phyloP scores from a whole-genome alignment of 2,113 vertebrate genomes.

The Struthidea cinerea region DNA sequence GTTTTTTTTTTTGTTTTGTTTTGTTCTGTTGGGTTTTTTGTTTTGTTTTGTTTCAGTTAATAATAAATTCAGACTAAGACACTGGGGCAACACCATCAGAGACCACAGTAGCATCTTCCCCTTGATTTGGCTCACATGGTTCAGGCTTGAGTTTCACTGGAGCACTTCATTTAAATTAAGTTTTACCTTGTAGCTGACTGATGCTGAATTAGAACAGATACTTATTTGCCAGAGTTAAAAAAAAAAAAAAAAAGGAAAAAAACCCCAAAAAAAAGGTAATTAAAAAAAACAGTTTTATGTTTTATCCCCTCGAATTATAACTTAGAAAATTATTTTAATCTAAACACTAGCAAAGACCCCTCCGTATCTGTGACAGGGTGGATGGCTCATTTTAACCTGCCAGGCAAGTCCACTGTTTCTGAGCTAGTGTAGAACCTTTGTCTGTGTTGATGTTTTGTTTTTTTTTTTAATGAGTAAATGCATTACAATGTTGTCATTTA shows the following conservation, averaged over 20 bases:
- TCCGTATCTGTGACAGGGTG: slow-evolving; percentile 39
- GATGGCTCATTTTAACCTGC: slow-evolving; percentile 65
- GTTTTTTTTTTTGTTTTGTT: slow-evolving; percentile 28
- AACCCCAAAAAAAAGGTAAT: slow-evolving; percentile 29
- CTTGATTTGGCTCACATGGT: slow-evolving; percentile 70
- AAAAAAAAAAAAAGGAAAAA: background rate
- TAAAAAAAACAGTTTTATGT: slow-evolving; percentile 61
- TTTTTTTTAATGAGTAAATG: slow-evolving; percentile 63
- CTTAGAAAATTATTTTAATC: slow-evolving; percentile 65
- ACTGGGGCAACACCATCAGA: slow-evolving; percentile 69
- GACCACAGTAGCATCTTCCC: slow-evolving; percentile 66
- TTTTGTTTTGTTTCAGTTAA: slow-evolving; percentile 41
- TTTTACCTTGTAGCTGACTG: slow-evolving; percentile 70
- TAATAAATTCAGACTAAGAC: slow-evolving; percentile 66
- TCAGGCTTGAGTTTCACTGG: slow-evolving; percentile 74
- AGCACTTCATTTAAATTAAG: slow-evolving; percentile 69
- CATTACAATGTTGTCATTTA: slow-evolving; percentile 72
- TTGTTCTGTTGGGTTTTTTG: background rate
- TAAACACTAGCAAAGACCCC: slow-evolving; percentile 75
- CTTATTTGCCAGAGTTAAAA: slow-evolving; percentile 62
- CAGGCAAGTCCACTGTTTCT: slow-evolving; percentile 56
- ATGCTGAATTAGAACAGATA: slow-evolving; percentile 66
- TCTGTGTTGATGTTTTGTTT: slow-evolving; percentile 64
- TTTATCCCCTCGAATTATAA: slow-evolving; percentile 60
- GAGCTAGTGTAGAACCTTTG: slow-evolving; percentile 72